Percentiles rank a stretch among this genome's conserved stretches.
These are phyloP conservation scores for Gastracanthus pulcherrimus DNA, from an alignment of 2,888 invertebrate species.

Conservation along the genomic window DNA sequence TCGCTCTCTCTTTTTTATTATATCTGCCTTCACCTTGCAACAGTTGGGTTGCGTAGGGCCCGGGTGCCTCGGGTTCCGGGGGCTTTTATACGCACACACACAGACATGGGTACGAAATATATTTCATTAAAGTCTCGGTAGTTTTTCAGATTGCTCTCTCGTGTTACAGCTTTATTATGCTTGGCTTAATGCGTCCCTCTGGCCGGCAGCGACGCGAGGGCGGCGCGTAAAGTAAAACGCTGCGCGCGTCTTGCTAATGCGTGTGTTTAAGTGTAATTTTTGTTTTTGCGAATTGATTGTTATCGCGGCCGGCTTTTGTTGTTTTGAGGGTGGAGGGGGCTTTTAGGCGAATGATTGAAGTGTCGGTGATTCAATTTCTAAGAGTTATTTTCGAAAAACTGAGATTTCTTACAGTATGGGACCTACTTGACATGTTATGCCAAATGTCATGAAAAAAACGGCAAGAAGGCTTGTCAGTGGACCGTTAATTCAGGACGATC, in stretches of 20 bases:
- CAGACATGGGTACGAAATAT: slow-evolving; percentile 10
- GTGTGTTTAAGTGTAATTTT: slow-evolving; percentile 23
- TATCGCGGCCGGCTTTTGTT: neutral
- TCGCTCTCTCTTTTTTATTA: neutral
- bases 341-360: too few species aligned
- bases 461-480: too few species aligned
- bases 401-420: too few species aligned
- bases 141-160: slow-evolving; percentile 51
- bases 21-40: slow-evolving; percentile 38
- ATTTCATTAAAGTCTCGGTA: slow-evolving; percentile 49
- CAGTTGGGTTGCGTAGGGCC: slow-evolving; percentile 37
- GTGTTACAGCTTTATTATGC: slow-evolving; percentile 44
- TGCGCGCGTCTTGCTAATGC: neutral
- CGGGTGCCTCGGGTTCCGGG: slow-evolving; percentile 29
- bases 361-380: too few species aligned
- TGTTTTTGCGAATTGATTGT: slow-evolving; percentile 16
- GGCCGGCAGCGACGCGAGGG: neutral
- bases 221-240: slow-evolving; percentile 17
- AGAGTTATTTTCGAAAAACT: too few species aligned
- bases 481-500: too few species aligned
- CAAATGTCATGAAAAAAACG: too few species aligned
- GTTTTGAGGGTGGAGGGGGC: too few species aligned
- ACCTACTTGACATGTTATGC: too few species aligned
- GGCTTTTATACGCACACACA: neutral
- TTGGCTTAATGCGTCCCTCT: slow-evolving; percentile 22